Evolutionary conservation across 92 coral and sea anemone species (phyloP).

Genomic region (Scolanthus callimorphus): DNA sequence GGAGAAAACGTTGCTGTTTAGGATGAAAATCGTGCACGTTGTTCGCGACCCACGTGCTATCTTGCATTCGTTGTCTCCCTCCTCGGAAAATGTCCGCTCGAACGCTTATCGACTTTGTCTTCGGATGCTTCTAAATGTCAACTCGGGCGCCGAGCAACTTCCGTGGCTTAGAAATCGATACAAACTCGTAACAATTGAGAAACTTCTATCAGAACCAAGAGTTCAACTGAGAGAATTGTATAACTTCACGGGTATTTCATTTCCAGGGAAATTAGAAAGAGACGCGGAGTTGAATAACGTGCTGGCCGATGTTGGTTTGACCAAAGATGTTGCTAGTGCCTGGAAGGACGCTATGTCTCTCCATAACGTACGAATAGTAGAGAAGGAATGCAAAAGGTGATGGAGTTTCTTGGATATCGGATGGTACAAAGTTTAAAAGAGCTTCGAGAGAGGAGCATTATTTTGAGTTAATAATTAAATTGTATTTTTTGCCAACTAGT

Average conservation of each 20-base stretch:
- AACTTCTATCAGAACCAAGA: background rate
- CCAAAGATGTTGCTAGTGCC: background rate
- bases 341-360: constrained; percentile 11
- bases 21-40: constrained; percentile 29
- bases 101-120: constrained; percentile 9
- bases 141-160: constrained; percentile 1
- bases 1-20: constrained; percentile 5
- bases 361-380: constrained; percentile 1
- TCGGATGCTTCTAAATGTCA: constrained; percentile 9
- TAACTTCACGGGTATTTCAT: background rate
- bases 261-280: background rate
- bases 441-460: too few relatives aligned
- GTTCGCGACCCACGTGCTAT: constrained; percentile 49
- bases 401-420: background rate
- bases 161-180: constrained; percentile 9
- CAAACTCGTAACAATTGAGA: constrained; percentile 9
- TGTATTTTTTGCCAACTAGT: too few relatives aligned
- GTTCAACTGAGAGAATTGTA: background rate
- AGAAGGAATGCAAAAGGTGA: constrained; percentile 7
- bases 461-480: too few relatives aligned
- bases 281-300: background rate
- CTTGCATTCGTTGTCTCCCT: background rate
- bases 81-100: background rate
- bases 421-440: too few relatives aligned
- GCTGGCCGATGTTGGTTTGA: background rate